Evolutionary conservation across 2,113 vertebrate genomes (phyloP).

Genomic region (Caranx ignobilis): DNA sequence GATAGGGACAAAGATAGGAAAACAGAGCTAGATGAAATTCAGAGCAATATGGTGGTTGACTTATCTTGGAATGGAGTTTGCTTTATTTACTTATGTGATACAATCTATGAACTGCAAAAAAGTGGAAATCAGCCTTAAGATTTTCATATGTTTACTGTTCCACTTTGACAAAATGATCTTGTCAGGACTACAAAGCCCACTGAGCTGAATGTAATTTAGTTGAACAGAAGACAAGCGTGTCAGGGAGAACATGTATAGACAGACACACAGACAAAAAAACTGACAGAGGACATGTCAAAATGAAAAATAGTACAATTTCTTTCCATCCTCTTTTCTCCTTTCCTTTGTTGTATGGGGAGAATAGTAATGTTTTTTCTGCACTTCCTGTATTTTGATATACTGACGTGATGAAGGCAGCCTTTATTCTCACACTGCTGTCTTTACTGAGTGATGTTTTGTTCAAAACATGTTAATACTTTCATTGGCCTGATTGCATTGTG

Average conservation of each 20-base stretch:
- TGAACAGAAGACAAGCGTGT: slow-evolving; percentile 31
- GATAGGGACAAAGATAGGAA: slow-evolving; percentile 11
- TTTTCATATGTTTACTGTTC: slow-evolving; percentile 36
- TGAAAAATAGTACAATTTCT: slow-evolving; percentile 59
- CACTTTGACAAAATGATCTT: slow-evolving; percentile 46
- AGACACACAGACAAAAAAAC: slow-evolving; percentile 37
- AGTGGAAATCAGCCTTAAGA: slow-evolving; percentile 29
- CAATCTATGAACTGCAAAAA: slow-evolving; percentile 29
- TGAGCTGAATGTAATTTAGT: slow-evolving; percentile 46
- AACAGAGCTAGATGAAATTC: slow-evolving; percentile 9
- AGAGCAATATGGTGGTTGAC: neutral
- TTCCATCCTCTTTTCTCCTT: slow-evolving; percentile 46
- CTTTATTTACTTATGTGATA: slow-evolving; percentile 47
- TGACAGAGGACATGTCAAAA: slow-evolving; percentile 54
- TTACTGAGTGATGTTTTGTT: slow-evolving; percentile 58
- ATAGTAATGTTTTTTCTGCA: slow-evolving; percentile 18
- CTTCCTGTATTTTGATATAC: slow-evolving; percentile 39
- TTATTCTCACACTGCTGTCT: slow-evolving; percentile 39
- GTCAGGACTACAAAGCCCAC: slow-evolving; percentile 29
- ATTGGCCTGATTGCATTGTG: slow-evolving; percentile 59
- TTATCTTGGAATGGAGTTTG: slow-evolving; percentile 10
- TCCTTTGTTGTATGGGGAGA: slow-evolving; percentile 27
- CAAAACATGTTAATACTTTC: slow-evolving; percentile 63
- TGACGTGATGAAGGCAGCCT: slow-evolving; percentile 40
- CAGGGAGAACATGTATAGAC: slow-evolving; percentile 21